phyloP scores from a whole-genome alignment of 2,888 invertebrate genomes.

The Polyommatus icarus region DNA sequence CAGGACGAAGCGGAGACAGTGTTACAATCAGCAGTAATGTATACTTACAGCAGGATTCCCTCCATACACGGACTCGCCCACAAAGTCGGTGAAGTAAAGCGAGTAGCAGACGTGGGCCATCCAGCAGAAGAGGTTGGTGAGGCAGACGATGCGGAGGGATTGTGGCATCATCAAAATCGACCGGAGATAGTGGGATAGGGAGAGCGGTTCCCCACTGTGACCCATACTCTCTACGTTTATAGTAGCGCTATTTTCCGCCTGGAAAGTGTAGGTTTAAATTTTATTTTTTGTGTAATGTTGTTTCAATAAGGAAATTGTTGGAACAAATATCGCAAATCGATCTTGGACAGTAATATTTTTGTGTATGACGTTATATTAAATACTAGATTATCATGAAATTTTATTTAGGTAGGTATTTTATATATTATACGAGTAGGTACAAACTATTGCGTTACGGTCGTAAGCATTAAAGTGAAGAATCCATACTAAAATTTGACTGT shows the following conservation, averaged over 20 bases:
- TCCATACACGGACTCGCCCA: conserved; percentile 93
- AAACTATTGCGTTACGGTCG: no score
- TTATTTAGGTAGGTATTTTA: no score
- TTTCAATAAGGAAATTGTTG: no score
- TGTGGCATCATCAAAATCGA: conserved; percentile 96
- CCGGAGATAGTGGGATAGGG: conserved; percentile 88
- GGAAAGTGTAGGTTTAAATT: background rate
- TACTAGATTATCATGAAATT: no score
- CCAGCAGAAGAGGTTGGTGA: conserved; percentile 98
- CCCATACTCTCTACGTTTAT: conserved; percentile 48
- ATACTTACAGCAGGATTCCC: conserved; percentile 88
- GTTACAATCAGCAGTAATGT: background rate
- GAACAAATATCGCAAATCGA: no score
- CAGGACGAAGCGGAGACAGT: conserved; percentile 94
- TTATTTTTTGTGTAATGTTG: background rate
- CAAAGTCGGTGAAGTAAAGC: conserved; percentile 97
- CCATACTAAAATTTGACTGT: no score
- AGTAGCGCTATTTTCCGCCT: conserved; percentile 32
- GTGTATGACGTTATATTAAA: no score
- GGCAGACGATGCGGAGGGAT: conserved; percentile 91
- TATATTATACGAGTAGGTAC: no score
- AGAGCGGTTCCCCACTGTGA: conserved; percentile 58
- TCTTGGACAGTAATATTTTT: no score
- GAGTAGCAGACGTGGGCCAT: conserved; percentile 99
- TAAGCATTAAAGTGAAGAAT: no score